Evolutionary conservation across 2,797 vertebrate species (phyloP).

Genomic region (Scleropages formosus): DNA sequence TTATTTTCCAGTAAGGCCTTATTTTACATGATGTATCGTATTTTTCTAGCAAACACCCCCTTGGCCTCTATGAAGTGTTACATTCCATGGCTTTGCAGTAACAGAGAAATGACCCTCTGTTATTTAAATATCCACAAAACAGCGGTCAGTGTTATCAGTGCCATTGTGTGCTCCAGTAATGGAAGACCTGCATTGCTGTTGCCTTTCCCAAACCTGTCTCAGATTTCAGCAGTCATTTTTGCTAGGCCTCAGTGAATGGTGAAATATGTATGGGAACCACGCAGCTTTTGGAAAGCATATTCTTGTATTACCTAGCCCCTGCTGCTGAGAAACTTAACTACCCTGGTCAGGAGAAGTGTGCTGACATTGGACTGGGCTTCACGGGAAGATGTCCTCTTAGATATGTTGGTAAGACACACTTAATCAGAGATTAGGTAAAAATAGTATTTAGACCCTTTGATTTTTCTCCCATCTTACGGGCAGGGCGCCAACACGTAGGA

Average conservation of each 20-base stretch:
- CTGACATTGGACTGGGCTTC: too few relatives aligned
- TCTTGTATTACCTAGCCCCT: too few relatives aligned
- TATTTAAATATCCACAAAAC: neutral
- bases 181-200: neutral
- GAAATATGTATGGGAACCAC: too few relatives aligned
- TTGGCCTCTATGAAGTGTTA: neutral
- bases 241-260: neutral
- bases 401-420: neutral
- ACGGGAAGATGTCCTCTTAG: neutral
- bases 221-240: neutral
- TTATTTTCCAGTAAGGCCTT: neutral
- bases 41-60: neutral
- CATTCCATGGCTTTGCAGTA: neutral
- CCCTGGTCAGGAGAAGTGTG: too few relatives aligned
- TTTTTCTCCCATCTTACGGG: too few relatives aligned
- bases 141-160: conserved; percentile 7
- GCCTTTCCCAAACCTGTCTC: neutral
- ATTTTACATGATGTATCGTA: neutral
- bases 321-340: too few relatives aligned
- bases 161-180: conserved; percentile 8
- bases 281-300: neutral
- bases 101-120: neutral
- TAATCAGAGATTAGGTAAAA: neutral
- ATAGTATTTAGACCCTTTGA: too few relatives aligned
- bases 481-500: too few relatives aligned